These are phyloP conservation scores for Passer domesticus DNA, from an alignment of 2,113 vertebrate species.

Conservation along the genomic window DNA sequence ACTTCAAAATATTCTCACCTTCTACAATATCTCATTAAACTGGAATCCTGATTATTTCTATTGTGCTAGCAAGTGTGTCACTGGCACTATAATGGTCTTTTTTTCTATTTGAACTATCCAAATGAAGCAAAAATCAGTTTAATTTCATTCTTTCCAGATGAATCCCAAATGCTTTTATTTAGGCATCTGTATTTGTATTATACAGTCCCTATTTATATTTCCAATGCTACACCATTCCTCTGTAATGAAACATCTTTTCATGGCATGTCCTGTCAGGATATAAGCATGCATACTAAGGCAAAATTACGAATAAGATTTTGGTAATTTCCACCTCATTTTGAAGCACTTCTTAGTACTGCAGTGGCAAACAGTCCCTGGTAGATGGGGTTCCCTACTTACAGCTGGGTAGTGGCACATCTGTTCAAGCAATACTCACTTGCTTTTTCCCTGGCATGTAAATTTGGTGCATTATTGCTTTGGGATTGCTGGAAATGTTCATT, in stretches of 20 bases:
- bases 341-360: not conserved
- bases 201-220: not conserved
- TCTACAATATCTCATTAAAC: slow-evolving; percentile 28
- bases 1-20: slow-evolving; percentile 20
- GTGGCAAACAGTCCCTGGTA: not conserved
- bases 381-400: not conserved
- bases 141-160: not conserved
- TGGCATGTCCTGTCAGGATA: not conserved
- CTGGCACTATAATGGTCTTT: not conserved
- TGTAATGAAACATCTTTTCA: not conserved
- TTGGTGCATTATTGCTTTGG: not conserved
- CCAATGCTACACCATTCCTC: not conserved
- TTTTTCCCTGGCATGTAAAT: not conserved
- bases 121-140: slow-evolving; percentile 36
- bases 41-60: slow-evolving; percentile 45
- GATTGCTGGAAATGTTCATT: not conserved
- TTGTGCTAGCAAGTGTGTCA: slow-evolving; percentile 18
- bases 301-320: not conserved
- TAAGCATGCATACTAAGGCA: not conserved
- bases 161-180: slow-evolving; percentile 3
- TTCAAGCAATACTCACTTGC: not conserved
- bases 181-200: not conserved
- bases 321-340: not conserved
- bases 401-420: not conserved
- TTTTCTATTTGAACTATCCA: not conserved